Evolutionary conservation across 1,140 invertebrate genomes (phyloP), one percentile per base, ranked within the genome.

Genomic region (Bombus haemorrhoidalis): DNA sequence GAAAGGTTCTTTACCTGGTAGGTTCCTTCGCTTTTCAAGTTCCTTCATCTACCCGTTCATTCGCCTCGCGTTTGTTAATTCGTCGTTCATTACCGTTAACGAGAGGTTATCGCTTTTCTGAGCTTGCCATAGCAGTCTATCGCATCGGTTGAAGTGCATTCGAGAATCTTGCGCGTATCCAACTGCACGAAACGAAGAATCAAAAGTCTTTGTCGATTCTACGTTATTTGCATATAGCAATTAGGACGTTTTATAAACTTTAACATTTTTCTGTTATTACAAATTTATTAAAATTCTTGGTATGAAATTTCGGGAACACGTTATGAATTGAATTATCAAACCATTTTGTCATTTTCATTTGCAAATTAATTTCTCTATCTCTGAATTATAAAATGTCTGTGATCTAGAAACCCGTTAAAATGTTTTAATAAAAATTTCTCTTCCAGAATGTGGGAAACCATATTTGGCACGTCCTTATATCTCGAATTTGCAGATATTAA

Each of bases 21-120:
- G 43, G 28, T 82, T 79, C 18, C 62, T 64, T 72, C 68, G 41
- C 41, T 66, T 77, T 80, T 53, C 80, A 83, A 73, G 47, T 53
- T 37, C 69, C 83, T 69, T 66, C 73, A 8, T 62, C 32, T 43
- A 62, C 59, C 62, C 43, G 39, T 75, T 83, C 57, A 75, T 80
- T 77, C 79, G 69, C 10, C 43, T 43, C 43, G 43, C 73, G 71
- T 68, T 68, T 86, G 64, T 66, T 81, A 73, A 88, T 71, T 69
- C 64, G 43, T 81, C 73, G 82, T 71, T 89, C 85, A 75, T 90
- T 89, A 82, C 73, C 78, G 89, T 89, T 90, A 89, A 89, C 88
- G 84, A 89, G 76, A 89, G 66, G 62, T 79, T 90, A 89, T 89
- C 80, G 80, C 72, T 72, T 77, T 85, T 81, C 82, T 80, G 39